These are phyloP conservation scores for Sycophaga agraensis DNA, from an alignment of 1,140 invertebrate genomes.

Conservation along the genomic window DNA sequence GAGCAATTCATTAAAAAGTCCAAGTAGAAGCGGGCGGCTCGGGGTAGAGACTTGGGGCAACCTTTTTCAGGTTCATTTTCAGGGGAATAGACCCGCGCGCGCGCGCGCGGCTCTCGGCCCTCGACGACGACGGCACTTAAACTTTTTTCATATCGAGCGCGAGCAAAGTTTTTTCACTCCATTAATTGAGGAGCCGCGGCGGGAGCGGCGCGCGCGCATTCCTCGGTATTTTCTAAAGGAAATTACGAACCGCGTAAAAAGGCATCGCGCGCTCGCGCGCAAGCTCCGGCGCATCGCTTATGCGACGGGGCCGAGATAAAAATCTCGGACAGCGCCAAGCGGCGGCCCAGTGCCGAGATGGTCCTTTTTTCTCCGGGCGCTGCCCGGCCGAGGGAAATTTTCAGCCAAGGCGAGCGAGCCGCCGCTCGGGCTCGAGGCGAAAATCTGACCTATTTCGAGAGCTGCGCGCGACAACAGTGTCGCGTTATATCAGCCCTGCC, in stretches of 20 bases:
- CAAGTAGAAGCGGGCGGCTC: neutral
- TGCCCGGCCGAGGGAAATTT: no score
- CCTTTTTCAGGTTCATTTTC: conserved; percentile 20
- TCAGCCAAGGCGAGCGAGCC: no score
- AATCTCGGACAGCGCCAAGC: conserved; percentile 19
- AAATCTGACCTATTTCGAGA: no score
- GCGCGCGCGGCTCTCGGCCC: no score
- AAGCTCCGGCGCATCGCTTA: no score
- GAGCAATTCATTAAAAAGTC: conserved; percentile 21
- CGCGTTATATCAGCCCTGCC: no score
- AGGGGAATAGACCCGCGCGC: conserved; percentile 10
- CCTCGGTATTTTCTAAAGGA: conserved; percentile 27
- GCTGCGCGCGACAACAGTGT: no score
- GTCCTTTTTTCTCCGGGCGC: no score
- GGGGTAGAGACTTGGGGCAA: no score
- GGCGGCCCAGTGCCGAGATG: no score
- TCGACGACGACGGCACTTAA: conserved; percentile 5
- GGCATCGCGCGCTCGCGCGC: conserved; percentile 1
- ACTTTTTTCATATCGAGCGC: conserved; percentile 18
- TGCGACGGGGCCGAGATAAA: conserved; percentile 16
- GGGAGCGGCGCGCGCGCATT: conserved; percentile 6
- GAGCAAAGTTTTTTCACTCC: conserved; percentile 26
- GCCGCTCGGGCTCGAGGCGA: no score
- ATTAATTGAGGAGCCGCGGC: conserved; percentile 27
- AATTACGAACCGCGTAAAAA: conserved; percentile 27